Conservation (phyloP, 2,888 invertebrate genomes). For the Anoplius nigerrimus region DNA sequence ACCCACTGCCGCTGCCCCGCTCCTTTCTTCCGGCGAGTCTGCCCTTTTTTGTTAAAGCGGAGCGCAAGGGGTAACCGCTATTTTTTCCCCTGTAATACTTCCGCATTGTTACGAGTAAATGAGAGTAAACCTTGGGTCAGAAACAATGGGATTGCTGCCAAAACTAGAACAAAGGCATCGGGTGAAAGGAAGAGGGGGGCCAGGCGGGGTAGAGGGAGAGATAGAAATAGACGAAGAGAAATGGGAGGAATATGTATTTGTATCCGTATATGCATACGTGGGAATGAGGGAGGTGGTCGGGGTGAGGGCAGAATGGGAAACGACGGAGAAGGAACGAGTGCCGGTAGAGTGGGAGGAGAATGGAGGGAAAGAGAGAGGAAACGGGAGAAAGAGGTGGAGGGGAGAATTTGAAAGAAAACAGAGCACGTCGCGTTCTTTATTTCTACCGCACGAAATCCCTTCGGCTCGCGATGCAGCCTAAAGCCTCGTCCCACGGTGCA, state of each 20-base stretch:
- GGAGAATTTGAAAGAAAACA: neutral
- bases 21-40: no score
- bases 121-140: constrained; percentile 7
- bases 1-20: no score
- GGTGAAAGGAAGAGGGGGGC: no score
- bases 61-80: neutral
- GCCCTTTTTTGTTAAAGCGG: neutral
- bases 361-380: constrained; percentile 15
- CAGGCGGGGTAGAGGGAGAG: neutral
- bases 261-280: no score
- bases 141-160: constrained; percentile 5
- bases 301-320: neutral
- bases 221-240: no score
- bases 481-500: neutral
- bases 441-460: no score
- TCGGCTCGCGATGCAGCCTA: no score
- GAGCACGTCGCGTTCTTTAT: no score
- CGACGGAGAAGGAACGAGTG: neutral
- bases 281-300: no score
- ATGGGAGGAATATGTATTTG: no score
- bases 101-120: constrained; percentile 4
- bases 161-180: neutral
- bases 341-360: neutral
- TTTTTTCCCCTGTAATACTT: constrained; percentile 2
- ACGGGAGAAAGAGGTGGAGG: constrained; percentile 29